Evolutionary conservation across 2,888 invertebrate species (phyloP).

Genomic region (Cotesia congregata): DNA sequence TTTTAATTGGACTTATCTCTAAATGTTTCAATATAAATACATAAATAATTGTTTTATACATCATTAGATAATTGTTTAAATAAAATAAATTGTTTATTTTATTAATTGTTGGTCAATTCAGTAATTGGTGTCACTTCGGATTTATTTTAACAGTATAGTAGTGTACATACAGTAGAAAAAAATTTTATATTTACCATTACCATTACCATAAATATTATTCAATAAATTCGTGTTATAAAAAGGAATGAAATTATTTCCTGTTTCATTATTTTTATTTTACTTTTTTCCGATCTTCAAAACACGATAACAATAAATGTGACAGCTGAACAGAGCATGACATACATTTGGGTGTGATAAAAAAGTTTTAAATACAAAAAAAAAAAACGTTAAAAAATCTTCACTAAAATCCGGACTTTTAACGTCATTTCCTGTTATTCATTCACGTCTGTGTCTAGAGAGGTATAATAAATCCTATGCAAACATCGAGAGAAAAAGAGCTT

Average conservation of each 20-base stretch:
- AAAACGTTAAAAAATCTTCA: not conserved
- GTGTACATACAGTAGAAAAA: slow-evolving; percentile 1
- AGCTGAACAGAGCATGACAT: not conserved
- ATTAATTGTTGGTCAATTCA: not conserved
- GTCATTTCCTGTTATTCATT: slow-evolving; percentile 17
- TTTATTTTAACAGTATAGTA: not conserved
- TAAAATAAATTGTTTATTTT: not conserved
- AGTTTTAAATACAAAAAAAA: not conserved
- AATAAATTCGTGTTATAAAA: slow-evolving; percentile 1
- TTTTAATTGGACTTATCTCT: not conserved
- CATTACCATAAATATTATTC: not conserved
- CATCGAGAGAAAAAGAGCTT: not conserved
- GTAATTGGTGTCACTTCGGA: not conserved
- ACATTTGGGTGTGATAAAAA: not conserved
- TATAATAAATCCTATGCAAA: slow-evolving; percentile 21
- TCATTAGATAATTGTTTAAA: not conserved
- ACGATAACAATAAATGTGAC: not conserved
- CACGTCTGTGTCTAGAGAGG: not conserved
- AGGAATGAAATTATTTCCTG: slow-evolving; percentile 3
- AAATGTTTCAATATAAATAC: not conserved
- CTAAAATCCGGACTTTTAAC: slow-evolving; percentile 5
- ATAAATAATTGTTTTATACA: not conserved
- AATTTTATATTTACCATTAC: slow-evolving; percentile 1
- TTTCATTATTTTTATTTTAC: not conserved
- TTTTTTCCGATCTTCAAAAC: slow-evolving; percentile 35